Base-by-base conservation (phyloP, 2,888 invertebrate species). In the Brenthis daphne region DNA sequence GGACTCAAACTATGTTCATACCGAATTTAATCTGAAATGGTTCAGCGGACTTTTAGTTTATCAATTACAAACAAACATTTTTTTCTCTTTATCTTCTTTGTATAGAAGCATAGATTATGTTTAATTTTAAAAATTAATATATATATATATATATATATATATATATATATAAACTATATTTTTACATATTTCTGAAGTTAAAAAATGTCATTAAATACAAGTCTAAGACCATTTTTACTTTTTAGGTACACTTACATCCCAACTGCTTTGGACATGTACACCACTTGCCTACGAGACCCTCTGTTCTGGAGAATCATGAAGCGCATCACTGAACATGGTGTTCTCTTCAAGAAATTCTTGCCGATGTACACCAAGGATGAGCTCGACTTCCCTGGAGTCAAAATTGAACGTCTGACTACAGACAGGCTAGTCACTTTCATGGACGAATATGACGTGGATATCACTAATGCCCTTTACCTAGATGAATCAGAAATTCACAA, bases 231-330 rank as follows among this genome's bases (percentile, higher is more conserved):
- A 57, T 6, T 68, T 72, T 68, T 33, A 12, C 11, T 73, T 81
- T 70, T 5, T 77, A 92, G 92, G 73, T 86, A 90, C 81, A 91
- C 90, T 1, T 91, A 90, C 80, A 79, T 91, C 58, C 95, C 96
- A 13, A 94, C 95, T 55, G 94, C 94, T 14, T 84, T 95, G 75
- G 94, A 95, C 78, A 94, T 94, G 83, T 94, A 94, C 82, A 89
- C 93, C 68, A 95, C 96, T 2, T 94, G 94, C 77, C 84, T 95
- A 78, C 95, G 96, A 65, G 96, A 96, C 85, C 96, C 96, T 14
- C 93, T 95, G 67, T 96, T 95, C 94, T 96, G 95, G 91, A 94
- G 93, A 75, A 85, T 96, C 75, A 94, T 94, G 89, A 94, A 95
- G 83, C 94, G 94, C 73, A 85, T 95, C 80, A 80, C 91, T 57